Percentiles rank a stretch among this genome's conserved stretches.
phyloP scores from a whole-genome alignment of 2,888 invertebrate species.

The Hydrotaea cyrtoneurina region DNA sequence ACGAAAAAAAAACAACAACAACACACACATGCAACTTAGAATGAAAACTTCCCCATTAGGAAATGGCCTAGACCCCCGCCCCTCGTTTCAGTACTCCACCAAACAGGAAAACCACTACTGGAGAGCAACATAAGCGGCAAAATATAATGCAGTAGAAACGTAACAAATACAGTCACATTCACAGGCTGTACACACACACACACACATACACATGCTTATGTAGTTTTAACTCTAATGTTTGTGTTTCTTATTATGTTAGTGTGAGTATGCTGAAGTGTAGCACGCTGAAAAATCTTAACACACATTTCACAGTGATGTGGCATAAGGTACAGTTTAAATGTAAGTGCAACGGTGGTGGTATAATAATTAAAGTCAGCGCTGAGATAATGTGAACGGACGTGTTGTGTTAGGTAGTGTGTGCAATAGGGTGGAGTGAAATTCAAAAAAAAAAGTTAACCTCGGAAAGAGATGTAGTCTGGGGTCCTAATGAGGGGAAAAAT shows the following conservation, averaged over 20 bases:
- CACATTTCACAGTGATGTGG: slow-evolving; percentile 25
- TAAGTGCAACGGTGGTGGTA: neutral
- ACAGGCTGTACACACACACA: neutral
- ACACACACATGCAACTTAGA: neutral
- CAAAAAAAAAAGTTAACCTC: no score
- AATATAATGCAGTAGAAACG: slow-evolving; percentile 35
- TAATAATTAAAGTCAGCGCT: neutral
- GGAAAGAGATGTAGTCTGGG: no score
- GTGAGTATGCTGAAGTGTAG: neutral
- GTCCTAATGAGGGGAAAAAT: no score
- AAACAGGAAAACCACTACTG: neutral
- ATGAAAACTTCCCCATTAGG: neutral
- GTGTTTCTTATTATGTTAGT: neutral
- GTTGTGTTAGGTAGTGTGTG: no score
- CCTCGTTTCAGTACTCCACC: neutral
- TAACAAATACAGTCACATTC: slow-evolving; percentile 13
- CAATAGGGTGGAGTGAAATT: no score
- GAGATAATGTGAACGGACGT: no score
- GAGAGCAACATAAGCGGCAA: neutral
- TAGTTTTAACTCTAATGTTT: neutral
- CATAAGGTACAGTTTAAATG: neutral
- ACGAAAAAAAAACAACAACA: neutral
- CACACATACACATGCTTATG: neutral
- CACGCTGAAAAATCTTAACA: neutral
- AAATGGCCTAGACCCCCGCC: neutral